Evolutionary conservation across 2,797 vertebrate species (phyloP), one percentile per base, ranked within the genome.

Genomic region (Fundulus diaphanus): DNA sequence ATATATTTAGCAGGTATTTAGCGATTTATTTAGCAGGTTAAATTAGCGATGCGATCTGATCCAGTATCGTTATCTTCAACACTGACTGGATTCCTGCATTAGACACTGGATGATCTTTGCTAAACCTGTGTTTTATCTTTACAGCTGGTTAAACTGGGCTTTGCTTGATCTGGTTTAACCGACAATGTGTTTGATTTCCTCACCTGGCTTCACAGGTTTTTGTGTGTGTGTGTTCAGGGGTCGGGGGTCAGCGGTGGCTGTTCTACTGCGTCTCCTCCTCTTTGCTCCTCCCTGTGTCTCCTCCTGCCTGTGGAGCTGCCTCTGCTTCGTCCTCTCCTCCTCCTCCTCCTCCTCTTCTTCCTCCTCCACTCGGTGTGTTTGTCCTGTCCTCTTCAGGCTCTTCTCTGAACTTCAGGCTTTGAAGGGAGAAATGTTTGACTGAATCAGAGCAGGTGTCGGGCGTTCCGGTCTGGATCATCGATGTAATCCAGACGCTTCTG

Each of bases 261-360:
- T 68, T 3, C 49, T 85, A 71, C 76, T 92, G 73, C 73, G 15
- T 70, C 77, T 91, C 79, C 82, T 94, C 71, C 81, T 90, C 80
- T 88, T 85, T 77, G 85, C 90, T 90, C 90, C 90, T 92, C 87
- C 88, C 74, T 91, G 89, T 88, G 37, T 91, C 84, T 94, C 92
- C 86, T 93, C 81, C 80, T 79, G 87, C 70, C 79, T 94, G 56
- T 86, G 80, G 88, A 92, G 79, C 82, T 93, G 89, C 89, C 84
- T 92, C 71, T 92, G 85, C 85, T 86, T 93, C 68, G 33, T 94
- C 87, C 88, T 87, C 87, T 85, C 92, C 84, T 51, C 90, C 87
- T 92, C 84, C 68, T 92, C 85, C 68, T 85, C 82, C 16, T 76
- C 68, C 70, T 76, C 76, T 67, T 89, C 86, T 70, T 93, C 84